Evolutionary conservation across 1,140 invertebrate species (phyloP).

Genomic region (Tribolium madens): DNA sequence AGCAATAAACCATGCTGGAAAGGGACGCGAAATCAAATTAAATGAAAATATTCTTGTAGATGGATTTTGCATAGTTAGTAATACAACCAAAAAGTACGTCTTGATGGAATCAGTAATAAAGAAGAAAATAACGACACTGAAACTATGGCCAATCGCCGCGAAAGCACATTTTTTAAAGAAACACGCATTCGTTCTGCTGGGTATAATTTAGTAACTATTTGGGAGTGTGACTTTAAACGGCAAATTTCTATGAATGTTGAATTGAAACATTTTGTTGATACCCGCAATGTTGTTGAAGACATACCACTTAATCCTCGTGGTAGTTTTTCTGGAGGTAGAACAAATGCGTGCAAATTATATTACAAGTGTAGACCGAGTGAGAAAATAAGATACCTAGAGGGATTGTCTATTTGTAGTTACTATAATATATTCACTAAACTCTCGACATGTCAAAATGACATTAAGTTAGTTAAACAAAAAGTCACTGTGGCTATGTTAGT

Average conservation of each 20-base stretch:
- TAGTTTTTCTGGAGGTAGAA: constrained; percentile 41
- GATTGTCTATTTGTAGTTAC: too few species aligned
- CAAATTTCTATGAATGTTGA: not conserved
- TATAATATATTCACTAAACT: too few species aligned
- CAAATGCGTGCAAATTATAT: constrained; percentile 30
- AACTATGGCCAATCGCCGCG: not conserved
- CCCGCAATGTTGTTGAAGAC: not conserved
- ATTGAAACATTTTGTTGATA: not conserved
- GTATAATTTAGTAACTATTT: constrained; percentile 7
- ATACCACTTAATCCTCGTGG: not conserved
- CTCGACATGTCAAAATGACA: too few species aligned
- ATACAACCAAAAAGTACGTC: not conserved
- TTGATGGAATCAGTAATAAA: not conserved
- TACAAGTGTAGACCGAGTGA: constrained; percentile 48
- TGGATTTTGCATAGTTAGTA: not conserved
- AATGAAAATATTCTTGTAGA: not conserved
- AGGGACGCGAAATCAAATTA: not conserved
- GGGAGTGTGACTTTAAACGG: not conserved
- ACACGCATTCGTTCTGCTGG: not conserved
- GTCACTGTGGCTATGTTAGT: too few species aligned
- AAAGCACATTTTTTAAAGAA: not conserved
- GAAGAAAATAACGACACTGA: not conserved
- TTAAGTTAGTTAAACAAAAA: too few species aligned
- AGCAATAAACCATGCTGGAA: not conserved
- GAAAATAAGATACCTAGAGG: constrained; percentile 61